These are phyloP conservation scores for Crepidodera aurea DNA, from an alignment of 2,888 invertebrate genomes.

Conservation along the genomic window DNA sequence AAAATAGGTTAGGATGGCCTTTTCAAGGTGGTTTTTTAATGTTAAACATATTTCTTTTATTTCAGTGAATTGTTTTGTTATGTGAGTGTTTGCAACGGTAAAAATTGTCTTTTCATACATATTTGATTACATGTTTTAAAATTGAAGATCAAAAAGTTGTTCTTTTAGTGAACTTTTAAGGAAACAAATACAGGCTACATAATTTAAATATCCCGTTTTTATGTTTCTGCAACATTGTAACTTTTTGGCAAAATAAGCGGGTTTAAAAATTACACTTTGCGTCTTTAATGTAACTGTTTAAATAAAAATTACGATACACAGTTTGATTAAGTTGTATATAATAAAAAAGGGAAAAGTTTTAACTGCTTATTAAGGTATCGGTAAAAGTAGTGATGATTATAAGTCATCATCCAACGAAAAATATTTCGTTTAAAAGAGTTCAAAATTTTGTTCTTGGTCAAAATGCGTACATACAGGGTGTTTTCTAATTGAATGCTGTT, in stretches of 20 bases:
- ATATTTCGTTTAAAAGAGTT: too few species aligned
- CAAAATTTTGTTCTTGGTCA: too few species aligned
- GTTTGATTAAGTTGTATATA: background rate
- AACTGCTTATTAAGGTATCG: too few species aligned
- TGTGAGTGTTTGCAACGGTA: too few species aligned
- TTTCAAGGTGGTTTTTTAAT: background rate
- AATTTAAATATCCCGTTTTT: background rate
- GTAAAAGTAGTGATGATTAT: too few species aligned
- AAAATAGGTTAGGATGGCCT: background rate
- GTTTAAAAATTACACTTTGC: background rate
- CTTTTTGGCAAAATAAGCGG: background rate
- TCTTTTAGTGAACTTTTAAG: too few species aligned
- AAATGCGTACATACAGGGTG: too few species aligned
- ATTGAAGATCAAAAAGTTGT: background rate
- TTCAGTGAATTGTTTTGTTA: too few species aligned
- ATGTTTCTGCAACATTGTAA: slow-evolving; percentile 2
- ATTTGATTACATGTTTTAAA: background rate
- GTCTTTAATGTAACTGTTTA: slow-evolving; percentile 1
- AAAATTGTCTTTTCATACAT: background rate
- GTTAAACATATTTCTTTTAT: background rate
- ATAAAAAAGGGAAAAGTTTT: background rate
- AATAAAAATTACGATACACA: slow-evolving; percentile 4
- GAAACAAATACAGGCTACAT: background rate
- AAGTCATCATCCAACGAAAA: too few species aligned
- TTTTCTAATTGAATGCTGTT: too few species aligned